Conservation (phyloP, 2,113 vertebrate species). For the Bungarus multicinctus region DNA sequence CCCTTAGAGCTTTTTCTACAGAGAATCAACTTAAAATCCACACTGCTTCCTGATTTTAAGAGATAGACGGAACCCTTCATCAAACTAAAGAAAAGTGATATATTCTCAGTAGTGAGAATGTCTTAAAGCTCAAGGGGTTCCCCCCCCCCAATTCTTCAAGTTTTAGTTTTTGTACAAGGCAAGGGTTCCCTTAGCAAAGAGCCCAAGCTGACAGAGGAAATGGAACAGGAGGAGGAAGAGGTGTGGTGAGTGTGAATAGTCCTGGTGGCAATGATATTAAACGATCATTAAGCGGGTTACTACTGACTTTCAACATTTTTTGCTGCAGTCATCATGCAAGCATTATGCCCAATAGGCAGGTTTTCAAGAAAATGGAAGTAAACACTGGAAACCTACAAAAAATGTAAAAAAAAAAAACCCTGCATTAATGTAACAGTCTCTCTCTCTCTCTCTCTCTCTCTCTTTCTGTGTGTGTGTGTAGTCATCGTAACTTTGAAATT, state of each 20-base stretch:
- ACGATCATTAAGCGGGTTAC: neutral
- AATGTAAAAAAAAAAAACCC: no score
- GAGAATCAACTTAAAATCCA: neutral
- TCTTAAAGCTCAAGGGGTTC: neutral
- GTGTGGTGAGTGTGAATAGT: neutral
- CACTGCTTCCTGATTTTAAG: neutral
- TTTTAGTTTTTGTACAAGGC: neutral
- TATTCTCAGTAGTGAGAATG: neutral
- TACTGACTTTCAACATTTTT: no score
- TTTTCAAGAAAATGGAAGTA: no score
- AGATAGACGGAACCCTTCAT: neutral
- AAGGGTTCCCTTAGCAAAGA: neutral
- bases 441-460: no score
- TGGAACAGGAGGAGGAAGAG: neutral
- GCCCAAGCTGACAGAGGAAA: neutral
- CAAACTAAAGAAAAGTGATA: neutral
- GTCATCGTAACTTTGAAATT: no score
- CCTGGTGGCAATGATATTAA: neutral
- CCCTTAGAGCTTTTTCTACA: neutral
- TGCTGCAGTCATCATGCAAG: no score
- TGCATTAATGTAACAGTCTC: no score
- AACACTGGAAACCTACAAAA: no score
- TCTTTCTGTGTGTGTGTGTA: no score
- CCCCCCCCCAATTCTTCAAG: neutral
- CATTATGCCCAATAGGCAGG: no score